Base-by-base conservation (phyloP, 1,140 invertebrate genomes). In the Contarinia nasturtii region DNA sequence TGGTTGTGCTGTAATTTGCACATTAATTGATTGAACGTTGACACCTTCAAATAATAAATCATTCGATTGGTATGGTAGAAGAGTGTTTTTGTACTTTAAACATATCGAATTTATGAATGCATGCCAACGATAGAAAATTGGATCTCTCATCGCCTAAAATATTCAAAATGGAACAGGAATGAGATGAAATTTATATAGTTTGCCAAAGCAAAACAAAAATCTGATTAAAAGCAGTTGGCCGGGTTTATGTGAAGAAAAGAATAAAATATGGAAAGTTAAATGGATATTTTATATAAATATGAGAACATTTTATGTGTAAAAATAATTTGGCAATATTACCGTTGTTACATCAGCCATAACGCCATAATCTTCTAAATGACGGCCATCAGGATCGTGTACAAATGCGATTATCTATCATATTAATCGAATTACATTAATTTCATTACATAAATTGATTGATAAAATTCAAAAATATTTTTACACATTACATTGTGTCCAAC, bases 101-200 rank as follows among this genome's bases (percentile, higher is more conserved):
- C 79, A 81, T 10, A 78, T 57, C 41, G 69, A 62, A 51, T 81
- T 76, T 33, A 82, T 65, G 52, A 71, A 75, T 7, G 74, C 70
- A 53, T 81, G 79, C 74, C 74, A 78, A 49, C 77, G 69, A 58
- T 78, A 82, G 60, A 82, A 82, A 48, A 78, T 66, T 0, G 79
- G 79, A 59, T 82, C 79, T 40, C 78, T 64, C 74, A 80, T 77
- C 1, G 77, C n/a, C n/a, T n/a, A n/a, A n/a, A n/a, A n/a, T n/a
- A n/a, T n/a, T n/a, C n/a, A n/a, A n/a, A n/a, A n/a, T n/a, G n/a
- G n/a, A n/a, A n/a, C n/a, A n/a, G n/a, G n/a, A n/a, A n/a, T n/a
- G n/a, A n/a, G n/a, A n/a, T n/a, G n/a, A n/a, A n/a, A n/a, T n/a
- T n/a, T n/a, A n/a, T n/a, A n/a, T n/a, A n/a, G n/a, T n/a, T n/a